phyloP scores from a whole-genome alignment of 2,888 invertebrate species.

The Lissocephala sabroskyi region DNA sequence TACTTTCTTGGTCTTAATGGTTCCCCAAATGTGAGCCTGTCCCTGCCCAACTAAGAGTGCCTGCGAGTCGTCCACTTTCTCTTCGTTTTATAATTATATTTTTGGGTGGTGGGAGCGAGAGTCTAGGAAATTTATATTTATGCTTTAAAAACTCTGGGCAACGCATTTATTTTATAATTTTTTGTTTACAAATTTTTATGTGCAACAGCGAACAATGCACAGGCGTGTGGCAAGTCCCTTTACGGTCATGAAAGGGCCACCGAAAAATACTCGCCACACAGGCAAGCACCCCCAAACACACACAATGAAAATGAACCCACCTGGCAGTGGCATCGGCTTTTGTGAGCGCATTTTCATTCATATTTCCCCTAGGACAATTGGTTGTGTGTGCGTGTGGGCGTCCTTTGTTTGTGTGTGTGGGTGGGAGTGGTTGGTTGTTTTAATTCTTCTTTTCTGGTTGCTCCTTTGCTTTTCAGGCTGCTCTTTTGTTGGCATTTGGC shows the following conservation, averaged over 20 bases:
- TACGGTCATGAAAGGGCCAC: conserved; percentile 53
- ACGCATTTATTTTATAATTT: conserved; percentile 51
- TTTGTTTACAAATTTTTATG: conserved; percentile 53
- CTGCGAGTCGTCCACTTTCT: too few species aligned
- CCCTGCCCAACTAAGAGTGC: too few species aligned
- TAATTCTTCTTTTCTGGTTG: conserved; percentile 5
- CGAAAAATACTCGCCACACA: background rate
- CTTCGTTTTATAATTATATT: too few species aligned
- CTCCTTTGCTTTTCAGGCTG: conserved; percentile 14
- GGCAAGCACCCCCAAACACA: background rate
- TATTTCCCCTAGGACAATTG: conserved; percentile 58
- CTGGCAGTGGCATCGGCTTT: background rate
- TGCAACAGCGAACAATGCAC: background rate
- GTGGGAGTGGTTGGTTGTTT: too few species aligned
- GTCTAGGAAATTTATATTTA: too few species aligned
- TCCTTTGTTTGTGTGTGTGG: conserved; percentile 4
- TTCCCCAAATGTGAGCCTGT: too few species aligned
- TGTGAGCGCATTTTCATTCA: background rate
- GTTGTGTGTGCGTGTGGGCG: conserved; percentile 9
- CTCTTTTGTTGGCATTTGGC: conserved; percentile 1
- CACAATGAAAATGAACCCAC: background rate
- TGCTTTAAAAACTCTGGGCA: too few species aligned
- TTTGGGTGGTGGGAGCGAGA: too few species aligned
- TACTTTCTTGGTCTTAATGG: too few species aligned
- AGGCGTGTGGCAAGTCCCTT: conserved; percentile 37